Evolutionary conservation across 2,888 invertebrate genomes (phyloP), one percentile per base, ranked within the genome.

Genomic region (Oligia strigilis): DNA sequence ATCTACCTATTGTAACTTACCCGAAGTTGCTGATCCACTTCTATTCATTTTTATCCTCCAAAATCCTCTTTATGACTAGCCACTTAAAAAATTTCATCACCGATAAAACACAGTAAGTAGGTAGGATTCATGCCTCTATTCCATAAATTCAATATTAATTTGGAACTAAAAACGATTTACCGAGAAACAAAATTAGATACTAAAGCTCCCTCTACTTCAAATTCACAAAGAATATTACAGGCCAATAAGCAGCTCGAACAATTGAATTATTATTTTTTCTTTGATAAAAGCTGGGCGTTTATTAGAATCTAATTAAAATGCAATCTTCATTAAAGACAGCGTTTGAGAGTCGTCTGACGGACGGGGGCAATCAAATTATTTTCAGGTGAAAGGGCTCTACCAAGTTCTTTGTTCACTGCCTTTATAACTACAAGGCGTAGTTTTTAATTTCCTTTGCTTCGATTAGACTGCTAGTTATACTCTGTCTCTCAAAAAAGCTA

Each of bases 221-320:
- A 70, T 69, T 58, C 11, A 46, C 17, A 67, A 73, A 76, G n/a
- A 67, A 72, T 60, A 74, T 77, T 72, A 74, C 46, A 65, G 5
- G 6, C 60, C 46, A 82, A 36, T 79, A 77, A 77, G 49, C 60
- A 67, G 43, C 66, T 58, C 13, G 40, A 55, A 65, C 19, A 58
- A 36, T 75, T 9, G n/a, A 75, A 74, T 67, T 49, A 73, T 77
- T 29, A 29, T 43, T 14, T 72, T 43, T 13, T 49, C 36, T 75
- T 55, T 66, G 52, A 49, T 52, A 67, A 65, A 58, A 70, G 55
- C 55, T 29, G 43, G 52, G 71, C 79, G 86, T 89, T 86, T 81
- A 91, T 81, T 87, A 83, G 80, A 89, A 89, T 86, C 58, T 85
- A 82, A 90, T 91, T 89, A 86, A 86, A 89, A 87, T 86, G 86